These are phyloP conservation scores for Andrena hattorfiana DNA, from an alignment of 2,888 invertebrate genomes.

Conservation along the genomic window DNA sequence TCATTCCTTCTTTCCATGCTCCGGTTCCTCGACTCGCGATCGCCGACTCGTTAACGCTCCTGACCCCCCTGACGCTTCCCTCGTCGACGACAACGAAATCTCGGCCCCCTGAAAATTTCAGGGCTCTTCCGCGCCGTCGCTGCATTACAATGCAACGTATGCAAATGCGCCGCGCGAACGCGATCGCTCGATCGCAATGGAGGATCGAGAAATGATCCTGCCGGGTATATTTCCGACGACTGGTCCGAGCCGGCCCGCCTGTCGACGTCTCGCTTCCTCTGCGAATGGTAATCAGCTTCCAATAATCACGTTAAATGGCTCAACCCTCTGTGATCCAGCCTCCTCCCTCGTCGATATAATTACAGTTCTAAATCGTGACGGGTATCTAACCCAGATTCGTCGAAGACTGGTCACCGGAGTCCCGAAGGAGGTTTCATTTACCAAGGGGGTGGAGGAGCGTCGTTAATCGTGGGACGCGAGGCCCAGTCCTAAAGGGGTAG, in stretches of 20 bases:
- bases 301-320: no score
- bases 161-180: slow-evolving; percentile 53
- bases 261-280: neutral
- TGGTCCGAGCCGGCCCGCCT: no score
- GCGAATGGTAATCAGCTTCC: slow-evolving; percentile 12
- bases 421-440: neutral
- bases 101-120: slow-evolving; percentile 50
- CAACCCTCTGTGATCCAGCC: no score
- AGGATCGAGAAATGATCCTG: slow-evolving; percentile 36
- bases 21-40: slow-evolving; percentile 55
- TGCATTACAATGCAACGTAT: slow-evolving; percentile 61
- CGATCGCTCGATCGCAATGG: slow-evolving; percentile 14
- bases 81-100: slow-evolving; percentile 47
- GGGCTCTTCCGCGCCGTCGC: slow-evolving; percentile 26
- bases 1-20: slow-evolving; percentile 70
- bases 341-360: no score
- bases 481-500: neutral
- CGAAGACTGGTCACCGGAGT: no score
- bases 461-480: slow-evolving; percentile 13
- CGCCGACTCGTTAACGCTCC: slow-evolving; percentile 67
- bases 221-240: neutral
- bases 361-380: no score
- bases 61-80: neutral
- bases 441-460: neutral
- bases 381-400: no score